Percentiles rank a stretch among this genome's conserved stretches.
These are phyloP conservation scores for Eublepharis macularius DNA, from an alignment of 2,113 vertebrate genomes.

Conservation along the genomic window DNA sequence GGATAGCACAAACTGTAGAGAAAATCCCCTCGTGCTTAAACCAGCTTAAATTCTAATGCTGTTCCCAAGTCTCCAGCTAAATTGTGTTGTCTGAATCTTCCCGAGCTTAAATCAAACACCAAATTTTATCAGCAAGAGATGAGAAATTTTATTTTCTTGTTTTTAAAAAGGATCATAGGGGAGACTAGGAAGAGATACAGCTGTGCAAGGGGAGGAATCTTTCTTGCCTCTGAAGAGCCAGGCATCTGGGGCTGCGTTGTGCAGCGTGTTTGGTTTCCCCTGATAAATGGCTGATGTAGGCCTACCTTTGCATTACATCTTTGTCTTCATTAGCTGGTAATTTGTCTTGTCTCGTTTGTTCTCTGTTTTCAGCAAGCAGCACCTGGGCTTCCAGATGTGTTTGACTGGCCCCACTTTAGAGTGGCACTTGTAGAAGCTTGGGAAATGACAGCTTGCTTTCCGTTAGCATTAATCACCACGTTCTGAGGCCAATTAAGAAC, in stretches of 20 bases:
- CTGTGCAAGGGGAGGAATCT: neutral
- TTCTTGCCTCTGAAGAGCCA: neutral
- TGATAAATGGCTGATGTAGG: neutral
- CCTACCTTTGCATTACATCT: neutral
- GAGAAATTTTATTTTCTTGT: neutral
- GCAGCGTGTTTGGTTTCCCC: neutral
- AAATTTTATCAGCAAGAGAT: neutral
- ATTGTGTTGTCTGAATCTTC: neutral
- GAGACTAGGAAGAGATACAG: neutral
- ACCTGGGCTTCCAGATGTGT: slow-evolving; percentile 25
- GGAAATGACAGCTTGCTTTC: slow-evolving; percentile 24
- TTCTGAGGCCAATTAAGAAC: slow-evolving; percentile 26
- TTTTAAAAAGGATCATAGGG: neutral
- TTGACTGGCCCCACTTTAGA: slow-evolving; percentile 7
- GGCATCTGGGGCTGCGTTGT: neutral
- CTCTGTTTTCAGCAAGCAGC: neutral
- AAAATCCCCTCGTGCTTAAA: neutral
- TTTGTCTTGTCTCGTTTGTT: slow-evolving; percentile 24
- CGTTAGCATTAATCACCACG: slow-evolving; percentile 25
- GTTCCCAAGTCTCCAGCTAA: neutral
- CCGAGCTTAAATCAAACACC: neutral
- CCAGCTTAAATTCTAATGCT: neutral
- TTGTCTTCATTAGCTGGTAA: slow-evolving; percentile 4
- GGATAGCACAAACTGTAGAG: neutral
- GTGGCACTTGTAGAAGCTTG: slow-evolving; percentile 4